These are phyloP conservation scores for Phymatocera aterrima DNA, from an alignment of 2,888 invertebrate species.

Conservation along the genomic window DNA sequence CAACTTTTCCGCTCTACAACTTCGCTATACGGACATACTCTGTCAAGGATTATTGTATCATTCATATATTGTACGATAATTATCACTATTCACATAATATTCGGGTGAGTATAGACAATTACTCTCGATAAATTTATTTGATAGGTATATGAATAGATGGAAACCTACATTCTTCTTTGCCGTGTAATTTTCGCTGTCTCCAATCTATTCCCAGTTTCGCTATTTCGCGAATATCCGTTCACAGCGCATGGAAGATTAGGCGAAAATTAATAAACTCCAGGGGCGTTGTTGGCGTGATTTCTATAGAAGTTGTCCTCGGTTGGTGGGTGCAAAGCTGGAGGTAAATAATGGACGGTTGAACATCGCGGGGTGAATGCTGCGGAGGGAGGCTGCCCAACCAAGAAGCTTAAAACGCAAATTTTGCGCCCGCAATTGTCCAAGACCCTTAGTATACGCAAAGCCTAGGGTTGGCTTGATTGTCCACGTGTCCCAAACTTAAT, in stretches of 20 bases:
- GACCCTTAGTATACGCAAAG: not conserved
- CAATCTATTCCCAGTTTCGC: not conserved
- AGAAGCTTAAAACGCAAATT: slow-evolving; percentile 39
- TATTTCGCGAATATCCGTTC: not conserved
- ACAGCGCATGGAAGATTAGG: slow-evolving; percentile 29
- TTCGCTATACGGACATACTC: too few relatives aligned
- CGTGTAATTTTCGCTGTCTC: too few relatives aligned
- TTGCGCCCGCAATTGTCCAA: slow-evolving; percentile 30
- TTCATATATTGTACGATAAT: too few relatives aligned
- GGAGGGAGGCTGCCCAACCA: slow-evolving; percentile 27
- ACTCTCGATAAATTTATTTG: too few relatives aligned
- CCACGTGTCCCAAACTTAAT: slow-evolving; percentile 40
- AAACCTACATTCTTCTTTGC: too few relatives aligned
- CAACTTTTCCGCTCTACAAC: too few relatives aligned
- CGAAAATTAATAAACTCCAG: slow-evolving; percentile 39
- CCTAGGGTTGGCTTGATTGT: slow-evolving; percentile 31
- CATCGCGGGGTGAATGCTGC: not conserved
- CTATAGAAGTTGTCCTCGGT: slow-evolving; percentile 23
- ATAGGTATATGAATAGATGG: too few relatives aligned
- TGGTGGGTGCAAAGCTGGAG: not conserved
- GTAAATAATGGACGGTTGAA: slow-evolving; percentile 33
- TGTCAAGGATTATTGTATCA: too few relatives aligned
- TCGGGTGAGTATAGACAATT: too few relatives aligned
- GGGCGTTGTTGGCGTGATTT: slow-evolving; percentile 29
- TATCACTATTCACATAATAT: too few relatives aligned